These are phyloP conservation scores for Ichneumon xanthorius DNA, from an alignment of 2,888 invertebrate species.

Conservation along the genomic window DNA sequence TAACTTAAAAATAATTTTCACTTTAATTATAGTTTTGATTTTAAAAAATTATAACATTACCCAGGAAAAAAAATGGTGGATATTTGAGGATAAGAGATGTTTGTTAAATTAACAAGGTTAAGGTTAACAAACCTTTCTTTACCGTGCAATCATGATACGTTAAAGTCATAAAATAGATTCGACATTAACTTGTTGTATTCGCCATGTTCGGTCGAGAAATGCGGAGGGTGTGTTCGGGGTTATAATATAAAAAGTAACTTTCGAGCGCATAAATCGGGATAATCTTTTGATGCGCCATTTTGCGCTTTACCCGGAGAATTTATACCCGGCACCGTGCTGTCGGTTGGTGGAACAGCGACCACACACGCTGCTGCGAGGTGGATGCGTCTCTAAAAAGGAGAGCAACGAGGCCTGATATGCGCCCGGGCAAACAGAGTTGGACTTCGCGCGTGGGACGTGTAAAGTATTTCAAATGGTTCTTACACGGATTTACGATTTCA, in stretches of 20 bases:
- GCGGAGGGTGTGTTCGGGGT: neutral
- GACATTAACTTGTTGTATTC: too few species aligned
- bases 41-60: too few species aligned
- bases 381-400: conserved; percentile 64
- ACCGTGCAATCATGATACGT: too few species aligned
- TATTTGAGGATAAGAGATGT: too few species aligned
- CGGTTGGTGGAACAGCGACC: conserved; percentile 69
- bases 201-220: neutral
- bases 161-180: too few species aligned
- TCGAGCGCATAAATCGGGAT: conserved; percentile 75
- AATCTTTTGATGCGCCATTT: conserved; percentile 77
- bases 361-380: conserved; percentile 73
- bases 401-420: conserved; percentile 52
- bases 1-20: too few species aligned
- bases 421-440: conserved; percentile 46
- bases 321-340: conserved; percentile 64
- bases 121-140: too few species aligned
- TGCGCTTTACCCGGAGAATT: conserved; percentile 76
- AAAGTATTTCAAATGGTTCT: conserved; percentile 73
- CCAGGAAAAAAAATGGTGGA: too few species aligned
- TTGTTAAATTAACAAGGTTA: too few species aligned
- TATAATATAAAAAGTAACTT: conserved; percentile 15
- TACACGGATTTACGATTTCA: conserved; percentile 75
- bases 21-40: neutral
- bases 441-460: conserved; percentile 73